These are phyloP conservation scores for Zaprionus vittiger DNA, from an alignment of 1,140 invertebrate genomes.

Conservation along the genomic window DNA sequence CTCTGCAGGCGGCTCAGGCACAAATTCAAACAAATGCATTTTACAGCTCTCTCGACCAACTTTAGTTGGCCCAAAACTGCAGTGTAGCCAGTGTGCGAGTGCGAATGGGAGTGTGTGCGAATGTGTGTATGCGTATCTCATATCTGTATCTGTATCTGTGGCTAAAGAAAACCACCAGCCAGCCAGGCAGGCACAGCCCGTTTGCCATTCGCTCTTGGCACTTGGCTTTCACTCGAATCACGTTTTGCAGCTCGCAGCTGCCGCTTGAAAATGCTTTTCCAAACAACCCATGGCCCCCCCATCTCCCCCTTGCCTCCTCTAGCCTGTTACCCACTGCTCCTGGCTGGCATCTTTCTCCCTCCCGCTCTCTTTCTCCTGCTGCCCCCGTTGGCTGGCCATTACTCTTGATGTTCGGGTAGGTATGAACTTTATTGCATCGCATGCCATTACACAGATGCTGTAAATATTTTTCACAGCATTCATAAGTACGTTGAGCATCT, in stretches of 20 bases:
- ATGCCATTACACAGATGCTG: slow-evolving; percentile 64
- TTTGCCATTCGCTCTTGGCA: slow-evolving; percentile 50
- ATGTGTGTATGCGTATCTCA: slow-evolving; percentile 26
- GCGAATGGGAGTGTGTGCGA: slow-evolving; percentile 11
- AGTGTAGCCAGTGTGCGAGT: slow-evolving; percentile 28
- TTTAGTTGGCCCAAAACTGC: slow-evolving; percentile 45
- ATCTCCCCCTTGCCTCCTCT: not conserved
- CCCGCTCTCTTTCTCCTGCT: slow-evolving; percentile 1
- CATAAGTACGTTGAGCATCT: slow-evolving; percentile 46
- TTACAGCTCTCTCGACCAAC: slow-evolving; percentile 64
- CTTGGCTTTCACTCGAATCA: slow-evolving; percentile 53
- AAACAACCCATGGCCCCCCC: slow-evolving; percentile 4
- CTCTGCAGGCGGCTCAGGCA: slow-evolving; percentile 35
- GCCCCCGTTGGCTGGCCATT: slow-evolving; percentile 4
- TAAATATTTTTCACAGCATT: slow-evolving; percentile 63
- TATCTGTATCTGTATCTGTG: slow-evolving; percentile 45
- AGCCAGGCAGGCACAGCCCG: slow-evolving; percentile 6
- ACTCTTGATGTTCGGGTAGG: slow-evolving; percentile 47
- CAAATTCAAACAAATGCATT: slow-evolving; percentile 78
- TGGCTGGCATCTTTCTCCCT: not conserved
- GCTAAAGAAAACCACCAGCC: slow-evolving; percentile 37
- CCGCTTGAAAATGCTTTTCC: slow-evolving; percentile 31
- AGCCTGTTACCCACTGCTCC: not conserved
- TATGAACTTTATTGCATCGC: slow-evolving; percentile 62
- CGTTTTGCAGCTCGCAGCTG: slow-evolving; percentile 32